Base-by-base conservation (phyloP, 2,113 vertebrate species). In the Nerophis ophidion region DNA sequence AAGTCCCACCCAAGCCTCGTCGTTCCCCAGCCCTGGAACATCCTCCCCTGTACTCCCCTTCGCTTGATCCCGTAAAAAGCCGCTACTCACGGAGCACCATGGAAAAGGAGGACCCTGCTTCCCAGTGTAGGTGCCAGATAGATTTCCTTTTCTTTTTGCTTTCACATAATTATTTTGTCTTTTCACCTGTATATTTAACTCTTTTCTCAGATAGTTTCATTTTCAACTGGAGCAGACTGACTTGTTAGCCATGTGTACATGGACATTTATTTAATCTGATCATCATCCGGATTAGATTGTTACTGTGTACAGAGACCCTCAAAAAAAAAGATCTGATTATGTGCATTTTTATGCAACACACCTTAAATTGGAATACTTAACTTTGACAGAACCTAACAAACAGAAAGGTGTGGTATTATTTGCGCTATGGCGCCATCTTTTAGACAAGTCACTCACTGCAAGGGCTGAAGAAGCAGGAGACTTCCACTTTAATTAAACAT, bases 41-140 rank as follows among this genome's bases (percentile, higher is more conserved):
- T 40, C 53, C 59, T 38, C 16, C 61, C n/a, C 13, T 5, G 9
- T 42, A 60, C 17, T 68, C 63, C 61, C 67, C 48, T 74, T 49
- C 54, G 68, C 35, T 16, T 67, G 74, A 70, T 50, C 55, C 55
- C 61, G 61, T 64, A 72, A 65, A 75, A 58, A 65, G 13, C 52
- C 47, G 34, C 57, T 51, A 45, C 48, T 51, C 16, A 62, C 71
- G 70, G 48, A 63, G 57, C 51, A 17, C 61, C 26, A 16, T 8
- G 38, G 63, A 70, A 60, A 35, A 62, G 33, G 73, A 77, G 56
- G 68, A 76, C 77, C 48, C 59, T 10, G 58, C 65, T 72, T 66
- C 70, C 57, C 74, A 68, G 72, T 82, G 79, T 82, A 82, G 76
- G 83, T 82, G 71, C 62, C 68, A 63, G 44, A 72, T 79, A 49